Evolutionary conservation across 2,888 invertebrate species (phyloP), one percentile per base, ranked within the genome.

Genomic region (Aspidiotus destructor): DNA sequence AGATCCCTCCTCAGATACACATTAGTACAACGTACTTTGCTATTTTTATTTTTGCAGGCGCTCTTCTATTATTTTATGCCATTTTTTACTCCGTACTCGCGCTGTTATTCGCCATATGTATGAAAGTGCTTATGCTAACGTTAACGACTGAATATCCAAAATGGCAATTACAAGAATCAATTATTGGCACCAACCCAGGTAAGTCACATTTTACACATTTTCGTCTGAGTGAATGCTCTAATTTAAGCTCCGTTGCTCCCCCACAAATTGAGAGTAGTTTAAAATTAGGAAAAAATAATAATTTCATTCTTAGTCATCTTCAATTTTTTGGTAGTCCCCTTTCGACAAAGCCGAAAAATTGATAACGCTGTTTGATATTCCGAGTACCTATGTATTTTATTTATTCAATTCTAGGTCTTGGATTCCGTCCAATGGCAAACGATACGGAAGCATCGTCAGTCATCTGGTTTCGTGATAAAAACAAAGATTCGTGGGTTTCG

Each of bases 41-140:
- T 55, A 16, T 55, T 55, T 16, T 55, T 53, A 41, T n/a, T 55
- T 5, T 84, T 85, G 40, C 84, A 94, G 94, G 84, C 71, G 86
- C 91, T 77, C 84, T 94, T 71, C 75, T 88, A 28, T 72, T 86
- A 0, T 98, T 97, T 82, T 98, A 97, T 81, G 72, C 83, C 58
- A 82, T 92, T 72, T 97, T 96, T 82, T 97, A 94, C 80, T 81
- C 85, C 61, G 84, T 85, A 70, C 81, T 98, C 76, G 88, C 88
- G 15, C 84, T 87, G 8, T 80, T 97, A 75, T 96, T 94, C 78
- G 83, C 88, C 0, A 84, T 91, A 64, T 93, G 94, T 78, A 85
- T 95, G 84, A 86, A 88, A 70, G 88, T 88, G 1, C 82, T 98
- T 73, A 80, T 89, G 74, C 79, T 84, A 57, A 85, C 88, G 0